A percentile compares a stretch with the other conserved stretches of the same genome.
Conservation (phyloP, 2,113 vertebrate species). For the Pogonocichla stellata region DNA sequence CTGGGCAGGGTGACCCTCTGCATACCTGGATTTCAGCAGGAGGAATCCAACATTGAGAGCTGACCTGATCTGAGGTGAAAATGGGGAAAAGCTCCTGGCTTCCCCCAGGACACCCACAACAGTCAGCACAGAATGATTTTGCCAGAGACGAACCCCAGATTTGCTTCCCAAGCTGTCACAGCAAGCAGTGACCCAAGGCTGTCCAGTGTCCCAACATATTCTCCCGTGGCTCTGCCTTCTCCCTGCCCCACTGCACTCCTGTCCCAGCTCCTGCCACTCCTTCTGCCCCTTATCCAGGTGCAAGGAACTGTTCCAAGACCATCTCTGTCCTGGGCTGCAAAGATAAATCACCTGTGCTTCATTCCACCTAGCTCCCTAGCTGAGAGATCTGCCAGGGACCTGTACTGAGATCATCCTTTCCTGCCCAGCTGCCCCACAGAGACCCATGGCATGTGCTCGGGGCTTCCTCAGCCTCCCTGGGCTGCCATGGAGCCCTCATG, state of each 20-base stretch:
- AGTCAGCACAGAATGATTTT: neutral
- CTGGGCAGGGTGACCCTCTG: neutral
- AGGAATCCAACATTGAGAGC: accelerated
- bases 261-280: neutral
- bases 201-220: neutral
- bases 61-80: neutral
- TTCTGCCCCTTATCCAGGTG: neutral
- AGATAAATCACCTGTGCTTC: neutral
- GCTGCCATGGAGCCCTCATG: neutral
- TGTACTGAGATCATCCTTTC: accelerated
- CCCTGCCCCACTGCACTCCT: neutral
- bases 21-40: neutral
- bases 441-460: accelerated
- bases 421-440: neutral
- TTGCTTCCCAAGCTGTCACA: neutral
- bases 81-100: neutral
- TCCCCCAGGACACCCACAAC: neutral
- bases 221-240: accelerated
- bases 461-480: accelerated
- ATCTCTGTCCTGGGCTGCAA: neutral
- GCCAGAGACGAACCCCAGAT: neutral
- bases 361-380: neutral
- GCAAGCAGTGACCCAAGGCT: neutral
- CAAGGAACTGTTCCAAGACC: neutral
- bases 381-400: neutral